Base-by-base conservation (phyloP, 2,888 invertebrate species). In the Nomada fabriciana region DNA sequence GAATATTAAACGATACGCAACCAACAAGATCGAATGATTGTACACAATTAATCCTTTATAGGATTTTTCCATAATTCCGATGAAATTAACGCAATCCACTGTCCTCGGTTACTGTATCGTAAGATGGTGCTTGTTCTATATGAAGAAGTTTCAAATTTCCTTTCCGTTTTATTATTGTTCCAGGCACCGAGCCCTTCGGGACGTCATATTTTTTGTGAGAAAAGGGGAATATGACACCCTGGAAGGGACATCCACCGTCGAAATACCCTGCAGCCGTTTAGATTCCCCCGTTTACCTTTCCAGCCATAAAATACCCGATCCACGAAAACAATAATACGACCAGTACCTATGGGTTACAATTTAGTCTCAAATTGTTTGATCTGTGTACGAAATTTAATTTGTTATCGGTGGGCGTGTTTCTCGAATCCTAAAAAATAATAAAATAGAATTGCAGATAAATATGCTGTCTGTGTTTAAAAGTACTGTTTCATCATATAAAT, bases 101-200 rank as follows among this genome's bases (percentile, higher is more conserved):
- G 57, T 50, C 13, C 53, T n/a, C n/a, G 7, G n/a, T 20, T 25
- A 11, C 9, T 25, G 1, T 18, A n/a, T 10, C 42, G 23, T 2
- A 13, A 63, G 68, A 43, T 50, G 15, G 18, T 43, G 13, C 59
- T 52, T 47, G 42, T 70, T 50, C 18, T 7, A 36, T 36, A 55
- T 20, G 23, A 23, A 20, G n/a, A 43, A 52, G 50, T 47, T 50
- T 74, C 63, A 18, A 42, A 23, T 68, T 80, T 69, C 55, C 68
- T 50, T 57, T 43, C 67, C 13, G 53, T 73, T 77, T 80, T 80
- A 76, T 73, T 72, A 47, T 59, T n/a, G 43, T 9, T 2, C 52
- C 47, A 42, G 4, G 20, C 23, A 15, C 20, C 2, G 42, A 25
- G 18, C 13, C 50, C 57, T 67, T 63, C 61, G 53, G 20, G 18